Evolutionary conservation across 2,888 invertebrate genomes (phyloP), one percentile per base, ranked within the genome.

Genomic region (Venusia cambrica): DNA sequence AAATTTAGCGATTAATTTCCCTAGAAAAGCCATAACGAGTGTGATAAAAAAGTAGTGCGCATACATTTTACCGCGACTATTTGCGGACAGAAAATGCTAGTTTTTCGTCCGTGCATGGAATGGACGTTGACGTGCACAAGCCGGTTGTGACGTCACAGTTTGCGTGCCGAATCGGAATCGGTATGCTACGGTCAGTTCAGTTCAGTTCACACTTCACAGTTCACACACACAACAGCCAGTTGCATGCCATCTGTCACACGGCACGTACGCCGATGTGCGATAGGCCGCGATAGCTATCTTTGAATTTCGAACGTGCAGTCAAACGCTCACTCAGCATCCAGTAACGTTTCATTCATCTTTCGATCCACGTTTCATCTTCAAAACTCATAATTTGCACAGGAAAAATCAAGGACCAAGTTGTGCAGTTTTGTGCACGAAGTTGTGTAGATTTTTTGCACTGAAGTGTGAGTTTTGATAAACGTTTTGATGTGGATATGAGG

Each of bases 91-190:
- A 36, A 51, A 49, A 54, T 50, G n/a, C n/a, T n/a, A 27, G 46
- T 35, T 39, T 40, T 39, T 36, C 30, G 27, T 35, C 51, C 38
- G 43, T 36, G 29, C 37, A 20, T 16, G 10, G 31, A 28, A 26
- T n/a, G n/a, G n/a, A 41, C 26, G 25, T 35, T 44, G 48, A 38
- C 37, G 48, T 31, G 45, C 15, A 43, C 21, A 38, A 41, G 34
- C 41, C 48, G 29, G 25, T 16, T 15, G 54, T 62, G 65, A 67
- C 73, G 72, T 72, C 71, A 67, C 55, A 25, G 27, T 28, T 55
- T 48, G 59, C 62, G 57, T 57, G 61, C 51, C 53, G 35, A 47
- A 39, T 41, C 47, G 38, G 43, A 33, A 34, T 26, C 29, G 31
- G 26, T 31, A 30, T 15, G 31, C 38, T 34, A 43, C 28, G 38